Base-by-base conservation (phyloP, 23 tunicate species). In the Diplosoma virens region DNA sequence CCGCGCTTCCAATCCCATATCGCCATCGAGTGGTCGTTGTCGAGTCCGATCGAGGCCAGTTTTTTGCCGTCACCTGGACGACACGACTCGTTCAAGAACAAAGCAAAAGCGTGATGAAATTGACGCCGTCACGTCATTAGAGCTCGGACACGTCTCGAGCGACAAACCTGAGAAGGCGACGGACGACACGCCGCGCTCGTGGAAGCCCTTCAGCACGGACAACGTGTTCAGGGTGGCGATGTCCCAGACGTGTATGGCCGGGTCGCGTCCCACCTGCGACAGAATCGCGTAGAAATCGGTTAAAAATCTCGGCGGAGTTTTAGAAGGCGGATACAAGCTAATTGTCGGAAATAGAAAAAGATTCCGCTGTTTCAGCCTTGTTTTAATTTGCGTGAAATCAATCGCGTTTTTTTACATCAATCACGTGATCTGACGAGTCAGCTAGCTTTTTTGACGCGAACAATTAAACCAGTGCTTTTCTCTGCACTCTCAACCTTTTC, bases 1-100 rank as follows among this genome's bases (percentile, higher is more conserved):
- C 99, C 99, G 0, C 84, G 79, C 37, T 66, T 79, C 99, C 99
- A 94, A 75, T 94, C 99, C 99, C 99, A 94, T 30, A 94, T 47
- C 46, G 87, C 99, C 83, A 94, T 53, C 67, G 80, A 58, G 82
- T 94, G 99, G 79, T 94, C 99, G 36, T 88, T 84, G 34, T 87
- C 95, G 4, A 94, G 82, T 0, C 99, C 99, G 27, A 94, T 79
- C n/a, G 99, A 94, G 41, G 71, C 90, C 30, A 94, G 80, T 37
- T 81, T 81, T 36, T 83, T 87, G 22, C 99, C 99, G 70, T 94
- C 99, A 33, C 76, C 82, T 84, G 20, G 30, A 61, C 9, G 30
- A 61, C 14, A 41, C 50, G 50, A 41, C 9, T 14, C 11, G 50
- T 41, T 41, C 50, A 41, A 41, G 9, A 9, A 41, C 9, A 41